phyloP scores from a whole-genome alignment of 1,140 invertebrate species.

The Teleopsis dalmanni region DNA sequence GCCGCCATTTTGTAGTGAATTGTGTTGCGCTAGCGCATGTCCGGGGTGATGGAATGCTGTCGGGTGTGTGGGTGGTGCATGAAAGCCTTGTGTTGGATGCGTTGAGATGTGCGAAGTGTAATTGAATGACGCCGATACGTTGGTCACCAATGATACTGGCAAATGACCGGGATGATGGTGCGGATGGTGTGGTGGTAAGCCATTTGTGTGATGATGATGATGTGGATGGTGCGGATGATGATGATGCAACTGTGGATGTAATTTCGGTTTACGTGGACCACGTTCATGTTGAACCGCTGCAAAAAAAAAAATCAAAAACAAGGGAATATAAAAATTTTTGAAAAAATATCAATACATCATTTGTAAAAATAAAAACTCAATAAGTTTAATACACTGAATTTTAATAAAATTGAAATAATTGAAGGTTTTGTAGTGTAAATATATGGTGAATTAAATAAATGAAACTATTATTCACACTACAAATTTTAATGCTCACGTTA shows the following conservation, averaged over 20 bases:
- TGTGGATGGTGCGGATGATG: conserved; percentile 36
- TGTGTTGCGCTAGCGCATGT: conserved; percentile 17
- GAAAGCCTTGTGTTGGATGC: conserved; percentile 20
- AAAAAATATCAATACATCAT: not conserved
- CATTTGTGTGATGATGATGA: conserved; percentile 24
- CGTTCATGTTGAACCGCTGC: conserved; percentile 95
- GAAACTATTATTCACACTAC: too few species aligned
- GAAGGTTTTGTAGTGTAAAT: too few species aligned
- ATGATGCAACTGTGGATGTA: conserved; percentile 46
- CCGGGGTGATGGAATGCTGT: conserved; percentile 16
- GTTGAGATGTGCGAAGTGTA: conserved; percentile 43
- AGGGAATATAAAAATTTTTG: not conserved
- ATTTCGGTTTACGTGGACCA: conserved; percentile 85
- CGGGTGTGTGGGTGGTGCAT: conserved; percentile 14
- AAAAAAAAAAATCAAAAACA: conserved; percentile 1
- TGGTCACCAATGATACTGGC: conserved; percentile 38
- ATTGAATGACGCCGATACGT: conserved; percentile 41
- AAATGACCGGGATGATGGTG: conserved; percentile 30
- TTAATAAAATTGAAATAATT: too few species aligned
- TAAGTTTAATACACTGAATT: too few species aligned
- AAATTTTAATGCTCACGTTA: too few species aligned
- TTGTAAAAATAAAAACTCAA: conserved; percentile 3
- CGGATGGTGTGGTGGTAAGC: conserved; percentile 14
- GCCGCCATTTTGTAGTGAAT: conserved; percentile 15
- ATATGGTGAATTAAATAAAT: too few species aligned